Percentiles rank a stretch among this genome's conserved stretches.
Conservation (phyloP, 2,113 vertebrate species). For the Taurulus bubalis region DNA sequence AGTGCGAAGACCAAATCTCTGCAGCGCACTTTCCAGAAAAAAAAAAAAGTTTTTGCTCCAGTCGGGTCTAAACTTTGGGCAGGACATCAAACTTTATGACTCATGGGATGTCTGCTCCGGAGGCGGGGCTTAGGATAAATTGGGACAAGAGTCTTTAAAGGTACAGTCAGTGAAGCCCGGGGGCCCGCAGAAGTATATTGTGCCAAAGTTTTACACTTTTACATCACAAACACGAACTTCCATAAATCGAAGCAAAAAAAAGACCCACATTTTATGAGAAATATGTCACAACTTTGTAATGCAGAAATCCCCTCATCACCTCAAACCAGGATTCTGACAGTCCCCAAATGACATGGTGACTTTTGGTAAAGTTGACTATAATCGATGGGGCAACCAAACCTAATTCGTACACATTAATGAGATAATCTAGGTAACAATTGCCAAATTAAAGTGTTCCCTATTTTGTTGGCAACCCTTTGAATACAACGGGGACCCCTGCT, state of each 20-base stretch:
- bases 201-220: not conserved
- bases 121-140: conserved; percentile 72
- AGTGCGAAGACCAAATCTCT: conserved; percentile 77
- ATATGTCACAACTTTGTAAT: not conserved
- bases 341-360: not conserved
- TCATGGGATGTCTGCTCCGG: conserved; percentile 78
- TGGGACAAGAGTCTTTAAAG: conserved; percentile 79
- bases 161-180: conserved; percentile 56
- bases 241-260: not conserved
- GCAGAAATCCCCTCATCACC: not conserved
- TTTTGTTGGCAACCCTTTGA: not conserved
- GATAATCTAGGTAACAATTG: not conserved
- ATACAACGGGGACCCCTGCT: conserved; percentile 6
- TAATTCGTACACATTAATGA: conserved; percentile 6
- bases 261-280: not conserved
- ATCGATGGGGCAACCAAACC: not conserved
- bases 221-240: not conserved
- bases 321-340: not conserved
- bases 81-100: conserved; percentile 85
- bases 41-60: conserved; percentile 75
- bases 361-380: not conserved
- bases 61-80: conserved; percentile 84
- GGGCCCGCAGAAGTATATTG: not conserved
- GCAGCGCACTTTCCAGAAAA: conserved; percentile 72
- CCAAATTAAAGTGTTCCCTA: conserved; percentile 8